A percentile compares a stretch with the other conserved stretches of the same genome.
Evolutionary conservation across 2,113 vertebrate genomes (phyloP).

Genomic region (Sinocyclocheilus rhinocerous): DNA sequence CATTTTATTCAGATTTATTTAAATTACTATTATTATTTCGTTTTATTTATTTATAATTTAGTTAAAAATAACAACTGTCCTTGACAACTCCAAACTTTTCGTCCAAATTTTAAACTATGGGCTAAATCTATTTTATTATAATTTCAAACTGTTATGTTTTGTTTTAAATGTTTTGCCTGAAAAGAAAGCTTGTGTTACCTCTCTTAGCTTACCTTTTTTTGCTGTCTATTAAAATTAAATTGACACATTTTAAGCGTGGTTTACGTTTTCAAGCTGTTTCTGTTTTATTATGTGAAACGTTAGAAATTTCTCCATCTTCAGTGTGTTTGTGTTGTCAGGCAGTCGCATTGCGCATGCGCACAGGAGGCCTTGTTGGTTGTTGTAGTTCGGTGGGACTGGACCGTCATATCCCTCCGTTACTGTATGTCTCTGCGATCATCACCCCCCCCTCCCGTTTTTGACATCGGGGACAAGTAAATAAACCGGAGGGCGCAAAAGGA

Average conservation of each 20-base stretch:
- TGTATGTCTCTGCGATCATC: slow-evolving; percentile 69
- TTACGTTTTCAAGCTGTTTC: neutral
- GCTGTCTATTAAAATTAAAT: neutral
- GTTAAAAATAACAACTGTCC: no score
- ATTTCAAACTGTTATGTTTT: neutral
- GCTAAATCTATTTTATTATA: neutral
- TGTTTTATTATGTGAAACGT: slow-evolving; percentile 21
- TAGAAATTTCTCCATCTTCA: neutral
- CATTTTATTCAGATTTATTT: neutral
- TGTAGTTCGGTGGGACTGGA: slow-evolving; percentile 68
- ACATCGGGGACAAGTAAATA: neutral
- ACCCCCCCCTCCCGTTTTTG: slow-evolving; percentile 20
- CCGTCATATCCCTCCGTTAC: slow-evolving; percentile 25
- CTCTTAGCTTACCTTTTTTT: neutral
- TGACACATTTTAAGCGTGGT: neutral
- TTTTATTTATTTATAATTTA: no score
- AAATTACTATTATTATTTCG: neutral
- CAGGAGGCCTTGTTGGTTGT: slow-evolving; percentile 82
- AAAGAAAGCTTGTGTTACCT: neutral
- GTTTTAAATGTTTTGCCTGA: neutral
- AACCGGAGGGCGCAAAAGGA: slow-evolving; percentile 61
- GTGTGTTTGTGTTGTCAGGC: slow-evolving; percentile 47
- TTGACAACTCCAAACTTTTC: no score
- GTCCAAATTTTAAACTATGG: no score
- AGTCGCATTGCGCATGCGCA: slow-evolving; percentile 72